Evolutionary conservation across 1,140 invertebrate genomes (phyloP).

Genomic region (Drosophila punjabiensis): DNA sequence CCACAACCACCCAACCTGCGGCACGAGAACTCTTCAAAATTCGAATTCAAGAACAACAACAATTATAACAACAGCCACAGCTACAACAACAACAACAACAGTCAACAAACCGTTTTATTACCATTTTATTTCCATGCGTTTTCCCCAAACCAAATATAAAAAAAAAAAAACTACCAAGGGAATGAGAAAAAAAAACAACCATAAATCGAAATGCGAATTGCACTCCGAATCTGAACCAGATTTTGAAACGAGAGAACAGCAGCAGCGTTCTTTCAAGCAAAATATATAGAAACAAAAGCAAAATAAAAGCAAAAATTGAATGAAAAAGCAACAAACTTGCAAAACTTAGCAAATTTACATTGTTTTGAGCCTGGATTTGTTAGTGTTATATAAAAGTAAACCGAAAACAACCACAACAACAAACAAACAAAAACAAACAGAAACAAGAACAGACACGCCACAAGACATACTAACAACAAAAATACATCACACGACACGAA

Average conservation of each 20-base stretch:
- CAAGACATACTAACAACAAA: conserved; percentile 19
- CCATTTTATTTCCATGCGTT: conserved; percentile 58
- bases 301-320: conserved; percentile 29
- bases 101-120: conserved; percentile 58
- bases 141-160: conserved; percentile 25
- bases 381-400: conserved; percentile 79
- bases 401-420: conserved; percentile 46
- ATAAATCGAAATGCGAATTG: conserved; percentile 39
- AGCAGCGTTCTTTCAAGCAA: conserved; percentile 37
- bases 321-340: conserved; percentile 45
- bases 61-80: conserved; percentile 24
- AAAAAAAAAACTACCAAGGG: conserved; percentile 17
- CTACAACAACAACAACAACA: conserved; percentile 30
- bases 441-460: conserved; percentile 37
- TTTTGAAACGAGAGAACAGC: conserved; percentile 25
- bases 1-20: conserved; percentile 8
- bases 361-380: conserved; percentile 85
- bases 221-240: conserved; percentile 35
- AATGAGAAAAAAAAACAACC: conserved; percentile 23
- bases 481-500: conserved; percentile 9
- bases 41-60: conserved; percentile 47
- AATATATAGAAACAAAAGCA: conserved; percentile 24
- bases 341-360: conserved; percentile 62
- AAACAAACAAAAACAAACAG: conserved; percentile 36
- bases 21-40: conserved; percentile 37